These are phyloP conservation scores for Okamejei kenojei DNA, from an alignment of 2,797 vertebrate genomes.

Conservation along the genomic window DNA sequence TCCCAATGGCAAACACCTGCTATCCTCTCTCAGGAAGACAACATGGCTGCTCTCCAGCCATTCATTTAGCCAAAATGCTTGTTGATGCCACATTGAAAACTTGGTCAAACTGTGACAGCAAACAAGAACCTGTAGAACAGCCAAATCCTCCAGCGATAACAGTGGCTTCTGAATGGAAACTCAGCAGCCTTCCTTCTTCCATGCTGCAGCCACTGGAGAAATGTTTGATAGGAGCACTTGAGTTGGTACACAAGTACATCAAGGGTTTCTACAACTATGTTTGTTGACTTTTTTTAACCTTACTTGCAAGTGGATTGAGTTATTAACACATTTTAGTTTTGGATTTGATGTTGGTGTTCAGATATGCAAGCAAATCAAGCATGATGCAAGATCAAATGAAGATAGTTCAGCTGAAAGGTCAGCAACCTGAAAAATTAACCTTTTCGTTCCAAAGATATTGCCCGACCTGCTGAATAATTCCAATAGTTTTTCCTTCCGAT, in stretches of 20 bases:
- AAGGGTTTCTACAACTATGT: background rate
- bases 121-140: background rate
- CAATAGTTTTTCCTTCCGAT: no score
- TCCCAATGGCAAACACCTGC: no score
- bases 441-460: no score
- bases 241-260: background rate
- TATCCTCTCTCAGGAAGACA: background rate
- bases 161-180: background rate
- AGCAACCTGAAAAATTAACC: no score
- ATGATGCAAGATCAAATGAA: background rate
- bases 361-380: background rate
- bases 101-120: background rate
- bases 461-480: no score
- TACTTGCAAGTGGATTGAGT: background rate
- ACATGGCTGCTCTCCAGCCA: background rate
- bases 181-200: background rate
- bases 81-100: background rate
- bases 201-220: background rate
- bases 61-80: background rate
- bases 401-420: no score
- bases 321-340: background rate
- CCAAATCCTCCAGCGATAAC: background rate
- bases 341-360: background rate
- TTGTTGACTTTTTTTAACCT: background rate
- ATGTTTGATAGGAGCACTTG: background rate